Percentiles rank a stretch among this genome's conserved stretches.
Conservation (phyloP, 2,888 invertebrate genomes). For the Chouioia cunea region DNA sequence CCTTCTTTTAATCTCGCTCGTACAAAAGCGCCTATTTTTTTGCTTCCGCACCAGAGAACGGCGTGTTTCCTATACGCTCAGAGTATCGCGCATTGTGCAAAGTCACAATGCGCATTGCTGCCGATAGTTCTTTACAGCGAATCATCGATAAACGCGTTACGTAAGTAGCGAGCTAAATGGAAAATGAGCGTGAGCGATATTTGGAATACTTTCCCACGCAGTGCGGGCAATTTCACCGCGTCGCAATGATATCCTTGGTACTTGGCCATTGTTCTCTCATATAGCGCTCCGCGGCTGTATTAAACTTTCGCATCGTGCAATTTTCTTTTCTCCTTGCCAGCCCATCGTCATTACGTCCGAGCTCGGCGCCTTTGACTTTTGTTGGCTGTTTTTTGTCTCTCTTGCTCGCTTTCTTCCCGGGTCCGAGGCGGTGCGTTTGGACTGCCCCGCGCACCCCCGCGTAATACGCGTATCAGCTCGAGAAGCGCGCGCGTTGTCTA, state of each 20-base stretch:
- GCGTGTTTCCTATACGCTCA: too few relatives aligned
- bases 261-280: constrained; percentile 20
- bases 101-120: too few relatives aligned
- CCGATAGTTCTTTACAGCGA: too few relatives aligned
- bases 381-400: too few relatives aligned
- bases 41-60: too few relatives aligned
- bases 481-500: not conserved
- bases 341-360: constrained; percentile 18
- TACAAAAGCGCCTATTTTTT: too few relatives aligned
- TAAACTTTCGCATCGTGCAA: constrained; percentile 31
- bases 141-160: too few relatives aligned
- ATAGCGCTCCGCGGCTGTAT: constrained; percentile 7
- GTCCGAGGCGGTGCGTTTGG: not conserved
- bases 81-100: too few relatives aligned
- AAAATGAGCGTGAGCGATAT: not conserved
- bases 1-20: constrained; percentile 2
- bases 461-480: constrained; percentile 25
- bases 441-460: constrained; percentile 16
- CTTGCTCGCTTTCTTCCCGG: too few relatives aligned
- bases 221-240: constrained; percentile 15
- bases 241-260: constrained; percentile 1
- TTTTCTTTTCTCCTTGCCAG: constrained; percentile 17
- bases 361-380: not conserved
- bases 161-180: too few relatives aligned
- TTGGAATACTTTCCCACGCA: constrained; percentile 4